Base-by-base conservation (phyloP, 2,888 invertebrate species). In the Cosmia pyralina region DNA sequence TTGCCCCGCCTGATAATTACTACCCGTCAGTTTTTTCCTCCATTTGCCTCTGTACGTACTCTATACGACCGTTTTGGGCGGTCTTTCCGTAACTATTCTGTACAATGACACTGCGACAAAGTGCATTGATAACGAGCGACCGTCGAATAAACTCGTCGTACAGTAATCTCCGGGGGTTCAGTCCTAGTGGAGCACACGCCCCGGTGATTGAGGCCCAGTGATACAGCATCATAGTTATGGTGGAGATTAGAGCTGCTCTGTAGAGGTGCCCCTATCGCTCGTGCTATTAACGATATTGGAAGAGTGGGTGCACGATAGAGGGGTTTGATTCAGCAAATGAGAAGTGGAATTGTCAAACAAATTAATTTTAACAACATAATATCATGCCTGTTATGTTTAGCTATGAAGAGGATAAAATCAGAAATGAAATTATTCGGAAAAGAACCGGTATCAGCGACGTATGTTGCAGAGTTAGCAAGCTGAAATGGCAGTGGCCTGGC, bases 41-140 rank as follows among this genome's bases (percentile, higher is more conserved):
- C 38, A 38, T 38, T 38, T 38, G 38, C 38, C 38, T 38, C 38
- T 34, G 34, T 34, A 34, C 34, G 3, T 34, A 34, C 4, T 2
- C 34, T 34, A 34, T 34, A 34, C 34, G 34, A 2, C 4, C 38
- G 6, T 38, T 38, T 38, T 38, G 38, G 38, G 38, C 38, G 38
- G 62, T 15, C 2, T n/a, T 77, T 67, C 67, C 52, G 6, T 0
- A 46, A 50, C 1, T 3, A 57, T 15, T 10, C 38, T 59, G n/a
- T 38, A 38, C 11, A n/a, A 0, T 2, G 44, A 15, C 62, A 59
- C 2, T 17, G 19, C 83, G 22, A 80, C 79, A 82, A 83, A 80
- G 80, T 80, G 79, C 79, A 63, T 28, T 41, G 83, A 80, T 80
- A 80, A 66, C 72, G n/a, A n/a, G n/a, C n/a, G 44, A 17, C 34